Evolutionary conservation across 1,140 invertebrate species (phyloP).

Genomic region (Condylostylus longicornis): DNA sequence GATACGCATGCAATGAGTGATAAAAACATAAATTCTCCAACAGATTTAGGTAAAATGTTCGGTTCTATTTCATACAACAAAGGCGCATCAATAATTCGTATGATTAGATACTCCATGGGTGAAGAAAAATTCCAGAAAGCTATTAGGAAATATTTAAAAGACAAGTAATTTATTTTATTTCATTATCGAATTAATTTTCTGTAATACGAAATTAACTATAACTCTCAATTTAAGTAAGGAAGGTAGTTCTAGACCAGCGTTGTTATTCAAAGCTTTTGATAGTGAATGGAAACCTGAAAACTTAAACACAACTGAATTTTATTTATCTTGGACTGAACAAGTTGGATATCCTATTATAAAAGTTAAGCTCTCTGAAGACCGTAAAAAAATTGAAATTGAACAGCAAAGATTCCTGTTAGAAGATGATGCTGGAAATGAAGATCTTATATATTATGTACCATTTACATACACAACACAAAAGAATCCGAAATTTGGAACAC

Average conservation of each 20-base stretch:
- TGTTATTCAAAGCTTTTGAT: no score
- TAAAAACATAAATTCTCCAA: constrained; percentile 32
- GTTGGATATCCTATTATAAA: constrained; percentile 53
- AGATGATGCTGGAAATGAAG: constrained; percentile 14
- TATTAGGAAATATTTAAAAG: constrained; percentile 37
- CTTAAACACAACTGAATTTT: no score
- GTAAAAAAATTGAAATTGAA: constrained; percentile 7
- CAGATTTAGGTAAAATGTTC: constrained; percentile 39
- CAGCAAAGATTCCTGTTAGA: constrained; percentile 35
- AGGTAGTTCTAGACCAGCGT: no score
- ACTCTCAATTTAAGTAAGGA: no score
- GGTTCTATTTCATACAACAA: constrained; percentile 45
- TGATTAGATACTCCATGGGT: constrained; percentile 60
- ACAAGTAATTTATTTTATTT: constrained; percentile 36
- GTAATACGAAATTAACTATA: no score
- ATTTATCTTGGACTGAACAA: no score
- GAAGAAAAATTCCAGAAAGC: constrained; percentile 42
- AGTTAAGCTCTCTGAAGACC: constrained; percentile 31
- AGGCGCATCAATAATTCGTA: constrained; percentile 52
- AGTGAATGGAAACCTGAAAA: no score
- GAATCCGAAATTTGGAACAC: constrained; percentile 34
- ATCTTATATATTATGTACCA: constrained; percentile 38
- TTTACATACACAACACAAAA: constrained; percentile 36
- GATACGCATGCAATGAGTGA: constrained; percentile 45
- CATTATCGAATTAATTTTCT: no score